Percentiles rank a stretch among this genome's conserved stretches.
phyloP scores from a whole-genome alignment of 2,113 vertebrate species.

The Anarhynchus alexandrinus region DNA sequence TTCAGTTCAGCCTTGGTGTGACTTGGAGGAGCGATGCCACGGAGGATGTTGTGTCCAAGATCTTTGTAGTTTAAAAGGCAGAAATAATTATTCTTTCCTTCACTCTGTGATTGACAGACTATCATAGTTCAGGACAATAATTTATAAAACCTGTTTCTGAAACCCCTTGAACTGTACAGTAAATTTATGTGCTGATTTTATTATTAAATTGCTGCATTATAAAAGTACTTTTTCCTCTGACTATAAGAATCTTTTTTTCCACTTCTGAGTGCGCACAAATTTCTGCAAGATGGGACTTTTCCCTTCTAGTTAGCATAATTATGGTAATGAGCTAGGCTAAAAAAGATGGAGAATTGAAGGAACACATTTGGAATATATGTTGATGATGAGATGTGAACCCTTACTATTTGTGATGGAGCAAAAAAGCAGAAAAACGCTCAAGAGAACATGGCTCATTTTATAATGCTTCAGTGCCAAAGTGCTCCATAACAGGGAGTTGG shows the following conservation, averaged over 20 bases:
- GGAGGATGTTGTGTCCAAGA: not conserved
- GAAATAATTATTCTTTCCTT: not conserved
- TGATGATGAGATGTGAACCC: not conserved
- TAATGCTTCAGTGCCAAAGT: not conserved
- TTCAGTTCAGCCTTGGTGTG: not conserved
- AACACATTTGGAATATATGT: not conserved
- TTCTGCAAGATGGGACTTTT: conserved; percentile 14
- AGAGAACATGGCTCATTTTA: not conserved
- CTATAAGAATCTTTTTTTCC: not conserved
- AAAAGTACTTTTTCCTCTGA: not conserved
- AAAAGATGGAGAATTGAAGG: conserved; percentile 14
- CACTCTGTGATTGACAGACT: not conserved
- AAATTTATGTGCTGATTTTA: not conserved
- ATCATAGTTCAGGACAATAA: not conserved
- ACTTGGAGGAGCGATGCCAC: not conserved
- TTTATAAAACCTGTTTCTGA: not conserved
- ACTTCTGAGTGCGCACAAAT: not conserved
- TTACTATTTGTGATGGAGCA: not conserved
- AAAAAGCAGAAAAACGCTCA: not conserved
- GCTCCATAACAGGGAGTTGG: not conserved
- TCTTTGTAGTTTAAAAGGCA: not conserved
- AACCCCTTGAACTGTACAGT: not conserved
- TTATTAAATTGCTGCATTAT: not conserved
- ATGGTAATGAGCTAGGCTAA: not conserved
- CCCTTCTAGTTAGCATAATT: not conserved